Conservation (phyloP, 2,797 vertebrate species). For the Eptatretus atami region DNA sequence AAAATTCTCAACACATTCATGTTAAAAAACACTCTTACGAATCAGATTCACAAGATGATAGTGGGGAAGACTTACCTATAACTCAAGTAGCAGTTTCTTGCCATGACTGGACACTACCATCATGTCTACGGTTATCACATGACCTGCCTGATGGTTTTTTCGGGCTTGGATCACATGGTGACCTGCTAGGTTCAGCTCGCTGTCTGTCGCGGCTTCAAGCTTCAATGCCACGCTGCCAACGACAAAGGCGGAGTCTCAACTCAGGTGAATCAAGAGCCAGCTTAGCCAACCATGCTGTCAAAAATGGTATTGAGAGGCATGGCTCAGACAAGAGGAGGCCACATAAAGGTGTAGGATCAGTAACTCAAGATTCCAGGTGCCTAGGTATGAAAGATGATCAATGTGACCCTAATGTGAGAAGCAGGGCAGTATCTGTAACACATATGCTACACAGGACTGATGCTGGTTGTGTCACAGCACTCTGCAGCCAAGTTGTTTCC, state of each 20-base stretch:
- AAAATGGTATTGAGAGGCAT: too few species aligned
- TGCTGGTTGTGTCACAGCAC: background rate
- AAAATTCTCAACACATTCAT: constrained; percentile 7
- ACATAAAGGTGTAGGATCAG: too few species aligned
- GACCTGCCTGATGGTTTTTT: constrained; percentile 48
- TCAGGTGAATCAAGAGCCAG: too few species aligned
- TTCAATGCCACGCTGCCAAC: too few species aligned
- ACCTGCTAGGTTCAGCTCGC: background rate
- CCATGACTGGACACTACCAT: constrained; percentile 18
- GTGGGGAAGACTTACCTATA: constrained; percentile 26
- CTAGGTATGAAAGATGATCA: too few species aligned
- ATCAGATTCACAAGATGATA: constrained; percentile 28
- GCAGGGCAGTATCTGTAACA: background rate
- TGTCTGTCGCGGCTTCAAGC: background rate
- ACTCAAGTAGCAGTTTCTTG: constrained; percentile 19
- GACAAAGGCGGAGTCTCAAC: too few species aligned
- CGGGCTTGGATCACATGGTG: constrained; percentile 24
- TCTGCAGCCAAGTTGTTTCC: constrained; percentile 1
- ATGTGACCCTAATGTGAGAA: background rate
- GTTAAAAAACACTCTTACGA: constrained; percentile 26
- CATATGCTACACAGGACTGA: background rate
- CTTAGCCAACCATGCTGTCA: too few species aligned
- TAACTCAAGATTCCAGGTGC: too few species aligned
- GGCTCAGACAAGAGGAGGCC: too few species aligned
- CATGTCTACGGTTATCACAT: constrained; percentile 25